These are phyloP conservation scores for Pemphredon lugubris DNA, from an alignment of 2,888 invertebrate species.

Conservation along the genomic window DNA sequence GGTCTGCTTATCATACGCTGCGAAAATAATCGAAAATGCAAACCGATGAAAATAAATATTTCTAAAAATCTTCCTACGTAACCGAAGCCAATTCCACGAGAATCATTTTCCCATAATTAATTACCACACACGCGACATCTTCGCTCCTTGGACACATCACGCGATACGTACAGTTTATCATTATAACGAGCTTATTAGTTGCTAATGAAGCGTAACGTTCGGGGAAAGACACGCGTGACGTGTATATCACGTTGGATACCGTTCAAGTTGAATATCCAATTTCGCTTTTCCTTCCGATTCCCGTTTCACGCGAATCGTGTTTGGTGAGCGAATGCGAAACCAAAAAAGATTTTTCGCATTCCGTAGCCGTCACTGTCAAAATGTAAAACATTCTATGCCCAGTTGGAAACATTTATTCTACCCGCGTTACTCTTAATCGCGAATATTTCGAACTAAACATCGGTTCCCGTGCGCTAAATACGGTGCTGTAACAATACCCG, in stretches of 20 bases:
- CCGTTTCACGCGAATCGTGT: no score
- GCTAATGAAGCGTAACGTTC: conserved; percentile 42
- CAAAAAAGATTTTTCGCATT: no score
- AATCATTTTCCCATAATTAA: conserved; percentile 34
- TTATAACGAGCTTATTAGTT: conserved; percentile 67
- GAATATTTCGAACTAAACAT: not conserved
- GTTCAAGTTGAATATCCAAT: no score
- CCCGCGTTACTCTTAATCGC: no score
- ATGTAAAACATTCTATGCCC: no score
- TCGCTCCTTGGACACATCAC: conserved; percentile 37
- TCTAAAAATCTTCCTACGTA: conserved; percentile 22
- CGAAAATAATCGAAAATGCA: no score
- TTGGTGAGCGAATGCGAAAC: no score
- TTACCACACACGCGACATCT: conserved; percentile 4
- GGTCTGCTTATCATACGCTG: no score
- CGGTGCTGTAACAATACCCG: conserved; percentile 31
- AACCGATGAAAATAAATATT: conserved; percentile 10
- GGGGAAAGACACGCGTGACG: conserved; percentile 21
- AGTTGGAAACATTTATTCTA: no score
- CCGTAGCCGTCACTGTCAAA: no score
- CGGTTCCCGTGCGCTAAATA: not conserved
- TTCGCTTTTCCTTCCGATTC: no score
- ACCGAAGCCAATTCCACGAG: conserved; percentile 10
- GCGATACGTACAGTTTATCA: conserved; percentile 59
- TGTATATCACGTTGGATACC: not conserved